Evolutionary conservation across 2,888 invertebrate genomes (phyloP).

Genomic region (Ectobius pallidus): DNA sequence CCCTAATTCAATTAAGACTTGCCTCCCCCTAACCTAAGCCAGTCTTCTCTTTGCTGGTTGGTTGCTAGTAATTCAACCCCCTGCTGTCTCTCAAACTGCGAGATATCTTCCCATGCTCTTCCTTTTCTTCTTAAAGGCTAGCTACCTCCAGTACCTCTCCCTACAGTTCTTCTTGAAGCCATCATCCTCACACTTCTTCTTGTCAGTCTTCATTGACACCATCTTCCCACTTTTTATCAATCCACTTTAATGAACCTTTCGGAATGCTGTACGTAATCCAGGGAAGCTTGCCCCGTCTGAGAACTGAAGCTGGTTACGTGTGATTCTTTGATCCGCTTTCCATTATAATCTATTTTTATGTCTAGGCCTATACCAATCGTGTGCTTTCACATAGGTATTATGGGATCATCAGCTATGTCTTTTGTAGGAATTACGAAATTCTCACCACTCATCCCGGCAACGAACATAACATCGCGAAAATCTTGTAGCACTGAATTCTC

Average conservation of each 20-base stretch:
- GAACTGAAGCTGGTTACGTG: neutral
- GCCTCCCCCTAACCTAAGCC: neutral
- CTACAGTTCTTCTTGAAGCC: neutral
- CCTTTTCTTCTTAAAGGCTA: neutral
- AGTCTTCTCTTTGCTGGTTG: neutral
- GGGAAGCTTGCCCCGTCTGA: neutral
- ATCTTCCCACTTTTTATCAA: neutral
- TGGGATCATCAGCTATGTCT: too few relatives aligned
- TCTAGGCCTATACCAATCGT: too few relatives aligned
- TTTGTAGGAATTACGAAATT: too few relatives aligned
- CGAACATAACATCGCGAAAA: too few relatives aligned
- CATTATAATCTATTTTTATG: too few relatives aligned
- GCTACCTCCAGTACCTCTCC: neutral
- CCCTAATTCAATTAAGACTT: constrained; percentile 15
- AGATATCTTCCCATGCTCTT: neutral
- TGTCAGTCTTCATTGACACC: neutral
- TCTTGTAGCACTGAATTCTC: too few relatives aligned
- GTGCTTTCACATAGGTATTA: too few relatives aligned
- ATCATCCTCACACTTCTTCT: neutral
- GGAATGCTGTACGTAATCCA: neutral
- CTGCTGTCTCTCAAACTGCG: neutral
- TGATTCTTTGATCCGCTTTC: neutral
- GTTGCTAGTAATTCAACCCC: neutral
- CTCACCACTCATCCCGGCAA: too few relatives aligned
- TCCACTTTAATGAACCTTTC: neutral